These are phyloP conservation scores for Gryllus bimaculatus DNA, from an alignment of 1,140 invertebrate genomes.

Conservation along the genomic window DNA sequence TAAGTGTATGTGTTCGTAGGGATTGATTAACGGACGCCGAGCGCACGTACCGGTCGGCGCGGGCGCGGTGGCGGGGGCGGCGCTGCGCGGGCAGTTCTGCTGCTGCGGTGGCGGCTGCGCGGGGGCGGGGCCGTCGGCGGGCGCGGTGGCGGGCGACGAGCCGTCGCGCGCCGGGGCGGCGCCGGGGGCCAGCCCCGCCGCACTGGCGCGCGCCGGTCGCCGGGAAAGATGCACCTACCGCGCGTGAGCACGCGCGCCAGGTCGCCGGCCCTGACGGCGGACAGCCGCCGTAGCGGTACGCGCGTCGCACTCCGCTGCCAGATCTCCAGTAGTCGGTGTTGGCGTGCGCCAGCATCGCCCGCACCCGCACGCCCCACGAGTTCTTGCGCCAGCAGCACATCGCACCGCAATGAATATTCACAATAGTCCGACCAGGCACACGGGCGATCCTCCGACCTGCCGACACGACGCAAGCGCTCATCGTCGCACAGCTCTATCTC, in stretches of 20 bases:
- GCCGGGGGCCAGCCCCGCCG: constrained; percentile 6
- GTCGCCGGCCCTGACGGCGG: constrained; percentile 36
- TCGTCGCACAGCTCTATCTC: too few species aligned
- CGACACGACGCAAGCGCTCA: not conserved
- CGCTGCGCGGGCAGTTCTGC: not conserved
- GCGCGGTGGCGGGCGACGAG: not conserved
- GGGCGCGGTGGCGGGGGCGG: too few species aligned
- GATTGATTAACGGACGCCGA: not conserved
- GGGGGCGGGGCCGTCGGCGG: too few species aligned
- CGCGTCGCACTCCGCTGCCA: constrained; percentile 60
- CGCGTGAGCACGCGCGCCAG: constrained; percentile 28
- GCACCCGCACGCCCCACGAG: constrained; percentile 43
- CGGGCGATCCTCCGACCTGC: constrained; percentile 77
- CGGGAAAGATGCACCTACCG: constrained; percentile 7
- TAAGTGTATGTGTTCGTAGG: too few species aligned
- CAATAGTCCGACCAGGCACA: constrained; percentile 89
- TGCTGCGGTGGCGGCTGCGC: not conserved
- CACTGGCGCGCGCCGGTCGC: not conserved
- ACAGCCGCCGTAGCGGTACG: constrained; percentile 55
- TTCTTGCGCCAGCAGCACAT: constrained; percentile 70
- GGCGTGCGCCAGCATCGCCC: constrained; percentile 43
- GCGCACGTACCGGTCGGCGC: not conserved
- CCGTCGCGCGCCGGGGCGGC: constrained; percentile 16
- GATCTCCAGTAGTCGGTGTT: constrained; percentile 65
- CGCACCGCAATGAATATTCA: constrained; percentile 83